Evolutionary conservation across 2,888 invertebrate genomes (phyloP).

Genomic region (Nipponacmea schrenckii): DNA sequence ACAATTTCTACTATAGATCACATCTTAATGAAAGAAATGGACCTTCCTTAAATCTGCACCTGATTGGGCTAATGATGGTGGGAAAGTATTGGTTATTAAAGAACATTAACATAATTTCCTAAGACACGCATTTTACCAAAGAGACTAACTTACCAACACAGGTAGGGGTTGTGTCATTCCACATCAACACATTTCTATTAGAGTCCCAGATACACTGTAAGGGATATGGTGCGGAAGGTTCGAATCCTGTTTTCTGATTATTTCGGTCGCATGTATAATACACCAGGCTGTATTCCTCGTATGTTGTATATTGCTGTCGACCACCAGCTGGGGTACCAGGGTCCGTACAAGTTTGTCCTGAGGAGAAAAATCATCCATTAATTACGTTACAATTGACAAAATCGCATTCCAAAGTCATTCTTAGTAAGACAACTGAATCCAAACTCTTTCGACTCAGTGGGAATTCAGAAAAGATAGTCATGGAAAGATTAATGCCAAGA

Average conservation of each 20-base stretch:
- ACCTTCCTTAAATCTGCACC: too few species aligned
- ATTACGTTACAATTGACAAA: neutral
- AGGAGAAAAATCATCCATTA: neutral
- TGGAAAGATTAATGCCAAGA: too few species aligned
- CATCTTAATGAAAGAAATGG: too few species aligned
- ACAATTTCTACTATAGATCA: too few species aligned
- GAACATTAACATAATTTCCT: too few species aligned
- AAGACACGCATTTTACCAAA: too few species aligned
- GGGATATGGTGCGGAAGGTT: constrained; percentile 21
- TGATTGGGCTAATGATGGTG: too few species aligned
- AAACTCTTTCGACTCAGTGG: too few species aligned
- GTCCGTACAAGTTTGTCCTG: constrained; percentile 47
- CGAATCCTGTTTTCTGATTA: constrained; percentile 29
- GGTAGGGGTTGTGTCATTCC: constrained; percentile 33
- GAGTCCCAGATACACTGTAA: constrained; percentile 36
- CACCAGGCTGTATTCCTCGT: constrained; percentile 40
- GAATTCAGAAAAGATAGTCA: too few species aligned
- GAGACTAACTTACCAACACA: constrained; percentile 39
- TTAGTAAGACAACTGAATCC: too few species aligned
- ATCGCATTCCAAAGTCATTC: too few species aligned
- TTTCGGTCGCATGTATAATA: constrained; percentile 31
- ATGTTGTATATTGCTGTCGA: constrained; percentile 31
- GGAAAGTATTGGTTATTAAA: too few species aligned
- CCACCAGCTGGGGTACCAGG: constrained; percentile 45
- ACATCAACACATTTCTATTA: constrained; percentile 6